Conservation (phyloP, 2,113 vertebrate genomes). For the Nanorana parkeri region DNA sequence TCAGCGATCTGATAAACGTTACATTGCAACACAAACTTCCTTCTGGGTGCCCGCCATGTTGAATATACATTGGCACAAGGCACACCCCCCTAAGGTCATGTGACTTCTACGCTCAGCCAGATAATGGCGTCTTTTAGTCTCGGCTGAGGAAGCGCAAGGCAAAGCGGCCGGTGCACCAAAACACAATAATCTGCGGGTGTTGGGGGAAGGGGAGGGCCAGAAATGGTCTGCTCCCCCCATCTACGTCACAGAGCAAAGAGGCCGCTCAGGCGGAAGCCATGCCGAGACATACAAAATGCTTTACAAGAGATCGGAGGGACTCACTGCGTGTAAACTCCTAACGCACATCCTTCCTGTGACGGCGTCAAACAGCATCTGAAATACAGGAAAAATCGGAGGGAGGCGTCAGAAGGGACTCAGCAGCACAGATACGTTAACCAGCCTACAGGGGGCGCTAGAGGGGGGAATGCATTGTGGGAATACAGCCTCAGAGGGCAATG, state of each 20-base stretch:
- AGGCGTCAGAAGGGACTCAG: slow-evolving; percentile 44
- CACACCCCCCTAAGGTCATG: no score
- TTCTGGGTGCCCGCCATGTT: no score
- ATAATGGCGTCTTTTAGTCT: neutral
- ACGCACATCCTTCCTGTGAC: slow-evolving; percentile 55
- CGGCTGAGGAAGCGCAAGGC: neutral
- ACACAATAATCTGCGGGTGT: neutral
- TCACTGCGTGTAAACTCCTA: slow-evolving; percentile 60
- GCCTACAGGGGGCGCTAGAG: neutral
- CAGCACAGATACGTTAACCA: neutral
- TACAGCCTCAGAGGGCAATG: no score
- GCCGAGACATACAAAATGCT: slow-evolving; percentile 5
- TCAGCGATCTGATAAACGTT: no score
- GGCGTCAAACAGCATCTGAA: slow-evolving; percentile 56
- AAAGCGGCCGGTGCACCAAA: neutral
- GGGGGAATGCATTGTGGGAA: neutral
- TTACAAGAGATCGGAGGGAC: slow-evolving; percentile 48
- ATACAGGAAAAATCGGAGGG: slow-evolving; percentile 17
- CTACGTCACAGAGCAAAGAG: neutral
- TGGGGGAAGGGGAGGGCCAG: neutral
- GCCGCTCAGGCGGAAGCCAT: neutral
- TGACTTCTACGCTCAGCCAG: slow-evolving; percentile 1
- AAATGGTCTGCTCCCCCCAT: neutral
- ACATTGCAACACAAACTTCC: no score
- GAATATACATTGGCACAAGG: no score